phyloP scores from a whole-genome alignment of 1,140 invertebrate genomes.

The Megalonaias nervosa region DNA sequence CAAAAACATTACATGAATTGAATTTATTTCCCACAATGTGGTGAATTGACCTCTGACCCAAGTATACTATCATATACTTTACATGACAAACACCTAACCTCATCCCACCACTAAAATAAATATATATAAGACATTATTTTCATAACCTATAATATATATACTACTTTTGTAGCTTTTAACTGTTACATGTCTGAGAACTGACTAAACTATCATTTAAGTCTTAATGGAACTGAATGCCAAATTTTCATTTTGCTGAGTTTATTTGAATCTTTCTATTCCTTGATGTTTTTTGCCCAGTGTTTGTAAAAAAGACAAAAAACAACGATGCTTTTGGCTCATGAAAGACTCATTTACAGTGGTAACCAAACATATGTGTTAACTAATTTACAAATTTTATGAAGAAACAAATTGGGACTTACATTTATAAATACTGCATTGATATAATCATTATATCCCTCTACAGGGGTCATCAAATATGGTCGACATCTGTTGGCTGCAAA shows the following conservation, averaged over 20 bases:
- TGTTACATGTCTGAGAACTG: too few species aligned
- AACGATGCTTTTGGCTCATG: too few species aligned
- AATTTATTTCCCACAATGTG: neutral
- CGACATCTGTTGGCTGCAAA: constrained; percentile 63
- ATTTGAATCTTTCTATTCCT: too few species aligned
- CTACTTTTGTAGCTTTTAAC: too few species aligned
- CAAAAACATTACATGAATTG: neutral
- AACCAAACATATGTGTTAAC: neutral
- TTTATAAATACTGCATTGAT: constrained; percentile 71
- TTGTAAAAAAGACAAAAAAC: neutral
- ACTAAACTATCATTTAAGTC: too few species aligned
- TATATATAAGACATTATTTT: too few species aligned
- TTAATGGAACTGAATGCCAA: too few species aligned
- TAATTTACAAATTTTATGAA: neutral
- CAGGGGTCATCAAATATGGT: constrained; percentile 61
- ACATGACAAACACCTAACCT: neutral
- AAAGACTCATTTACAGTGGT: neutral
- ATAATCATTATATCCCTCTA: constrained; percentile 67
- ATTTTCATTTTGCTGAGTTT: neutral
- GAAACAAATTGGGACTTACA: constrained; percentile 54
- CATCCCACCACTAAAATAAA: neutral
- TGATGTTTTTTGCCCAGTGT: neutral
- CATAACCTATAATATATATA: too few species aligned
- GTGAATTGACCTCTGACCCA: neutral
- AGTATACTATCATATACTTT: neutral